Base-by-base conservation (phyloP, 2,888 invertebrate species). In the Lomographa bimaculata region DNA sequence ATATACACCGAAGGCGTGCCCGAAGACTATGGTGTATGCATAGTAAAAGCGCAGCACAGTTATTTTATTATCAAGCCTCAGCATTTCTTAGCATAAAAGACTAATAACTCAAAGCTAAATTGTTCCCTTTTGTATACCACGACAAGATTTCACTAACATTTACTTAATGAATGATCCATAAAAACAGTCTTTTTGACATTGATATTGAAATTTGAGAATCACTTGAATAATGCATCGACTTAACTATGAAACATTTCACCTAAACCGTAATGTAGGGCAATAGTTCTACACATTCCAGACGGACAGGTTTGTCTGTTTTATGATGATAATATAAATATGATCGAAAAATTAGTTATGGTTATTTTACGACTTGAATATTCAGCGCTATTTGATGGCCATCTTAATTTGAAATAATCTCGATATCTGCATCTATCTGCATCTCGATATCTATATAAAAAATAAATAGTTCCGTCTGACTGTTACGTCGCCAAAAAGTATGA, bases 161-260 rank as follows among this genome's bases (percentile, higher is more conserved):
- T 6, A 19, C 12, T 7, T 26, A 32, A 39, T 32, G 34, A 34
- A 30, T 29, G 12, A 27, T 4, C 18, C 8, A 17, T 18, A 7
- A 20, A 16, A 34, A 25, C n/a, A 7, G 0, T 9, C 21, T 26
- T 12, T 17, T 1, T 10, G 5, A 7, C 11, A 21, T 19, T 20
- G n/a, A 38, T 36, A 17, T 21, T 11, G 16, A 26, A 29, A 27
- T 23, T 14, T 9, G 14, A 14, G 2, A 28, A 9, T 7, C 12
- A 18, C 7, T 28, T 50, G 43, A 43, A 50, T 43, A 30, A 50
- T 50, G 34, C 46, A 50, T 36, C 8, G 21, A 9, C n/a, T n/a
- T n/a, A n/a, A n/a, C n/a, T n/a, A n/a, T n/a, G n/a, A n/a, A n/a
- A n/a, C n/a, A n/a, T n/a, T n/a, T n/a, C n/a, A n/a, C n/a, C n/a